Evolutionary conservation across 2,797 vertebrate species (phyloP), one percentile per base, ranked within the genome.

Genomic region (Neoniphon sammara): DNA sequence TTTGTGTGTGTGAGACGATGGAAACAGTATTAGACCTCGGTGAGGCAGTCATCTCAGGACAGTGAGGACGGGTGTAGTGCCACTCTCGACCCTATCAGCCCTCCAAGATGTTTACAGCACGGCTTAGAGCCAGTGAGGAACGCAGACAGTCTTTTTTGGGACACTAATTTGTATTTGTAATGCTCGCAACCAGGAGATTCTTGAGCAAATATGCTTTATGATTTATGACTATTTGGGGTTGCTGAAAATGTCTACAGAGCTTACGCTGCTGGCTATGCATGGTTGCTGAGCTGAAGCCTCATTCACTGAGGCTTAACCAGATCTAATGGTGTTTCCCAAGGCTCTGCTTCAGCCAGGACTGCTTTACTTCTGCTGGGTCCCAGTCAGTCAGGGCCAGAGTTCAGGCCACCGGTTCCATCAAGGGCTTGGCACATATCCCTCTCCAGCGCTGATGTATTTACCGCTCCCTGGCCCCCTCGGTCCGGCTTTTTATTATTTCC

Each of bases 381-480:
- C 47, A 68, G 62, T 34, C 50, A 57, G 36, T 81, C 73, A 65
- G 62, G 83, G 67, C 70, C 60, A 66, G 63, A 83, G 80, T 74
- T 87, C 75, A 80, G 65, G 50, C 75, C 77, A 75, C 71, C 73
- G 81, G 84, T 81, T 85, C 73, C 78, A 70, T 66, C 4, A 39
- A 78, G 31, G 54, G 65, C 65, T 67, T 84, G 80, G 71, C 78
- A 69, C 36, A 39, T 23, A 8, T 0, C 39, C 36, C 20, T 34
- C 52, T 49, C 7, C 18, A 31, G 21, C 10, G 56, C 61, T 89
- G 89, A 92, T 91, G 71, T 78, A 79, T 92, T 92, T 91, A 88
- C 85, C 70, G 56, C 46, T 42, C 55, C 65, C 82, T 49, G 12
- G 60, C 73, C 47, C 49, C 63, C 63, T 60, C 23, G 21, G 44